Evolutionary conservation across 1,140 invertebrate species (phyloP).

Genomic region (Penaeus chinensis): DNA sequence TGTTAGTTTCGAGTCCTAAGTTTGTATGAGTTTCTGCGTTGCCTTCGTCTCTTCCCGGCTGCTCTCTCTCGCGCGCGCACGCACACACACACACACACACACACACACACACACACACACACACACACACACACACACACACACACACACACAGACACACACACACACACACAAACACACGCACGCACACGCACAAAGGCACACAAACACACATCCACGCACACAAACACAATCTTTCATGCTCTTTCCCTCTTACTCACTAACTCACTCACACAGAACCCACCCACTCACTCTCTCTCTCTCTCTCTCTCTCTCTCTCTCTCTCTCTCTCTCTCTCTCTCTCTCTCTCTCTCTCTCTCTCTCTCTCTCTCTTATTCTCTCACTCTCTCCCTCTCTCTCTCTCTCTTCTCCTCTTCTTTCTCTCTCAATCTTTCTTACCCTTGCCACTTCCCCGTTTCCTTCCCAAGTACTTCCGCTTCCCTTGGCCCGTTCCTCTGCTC

Average conservation of each 20-base stretch:
- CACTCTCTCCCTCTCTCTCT: background rate
- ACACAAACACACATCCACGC: conserved; percentile 23
- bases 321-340: background rate
- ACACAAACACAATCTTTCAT: conserved; percentile 23
- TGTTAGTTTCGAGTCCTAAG: too few species aligned
- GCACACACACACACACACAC: conserved; percentile 31
- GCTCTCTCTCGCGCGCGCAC: background rate
- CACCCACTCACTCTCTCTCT: background rate
- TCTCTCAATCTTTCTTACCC: background rate
- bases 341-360: background rate
- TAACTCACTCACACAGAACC: conserved; percentile 1
- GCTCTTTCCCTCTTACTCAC: background rate
- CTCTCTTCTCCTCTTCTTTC: background rate
- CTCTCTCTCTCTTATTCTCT: too few species aligned
- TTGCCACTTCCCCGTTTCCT: background rate
- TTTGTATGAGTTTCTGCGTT: background rate
- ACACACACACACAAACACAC: conserved; percentile 28
- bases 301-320: background rate
- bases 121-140: conserved; percentile 39
- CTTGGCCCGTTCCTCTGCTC: too few species aligned
- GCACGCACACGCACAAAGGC: conserved; percentile 26
- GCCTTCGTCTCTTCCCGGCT: background rate
- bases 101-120: conserved; percentile 41
- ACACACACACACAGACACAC: conserved; percentile 39
- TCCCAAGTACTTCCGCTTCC: too few species aligned